Conservation (phyloP, 2,113 vertebrate species). For the Anguilla rostrata region DNA sequence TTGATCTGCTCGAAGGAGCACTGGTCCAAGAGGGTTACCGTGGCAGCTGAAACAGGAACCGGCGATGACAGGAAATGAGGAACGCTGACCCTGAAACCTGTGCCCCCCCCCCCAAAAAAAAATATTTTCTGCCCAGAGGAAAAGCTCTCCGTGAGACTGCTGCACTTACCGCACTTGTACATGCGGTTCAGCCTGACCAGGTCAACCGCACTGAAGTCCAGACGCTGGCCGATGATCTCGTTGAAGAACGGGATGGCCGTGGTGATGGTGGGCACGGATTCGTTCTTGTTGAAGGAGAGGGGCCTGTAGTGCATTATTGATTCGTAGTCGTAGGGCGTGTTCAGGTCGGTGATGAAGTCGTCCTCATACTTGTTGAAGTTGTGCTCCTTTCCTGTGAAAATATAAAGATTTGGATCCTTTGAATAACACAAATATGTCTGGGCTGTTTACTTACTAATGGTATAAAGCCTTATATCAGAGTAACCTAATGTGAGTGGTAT, state of each 20-base stretch:
- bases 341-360: constrained; percentile 71
- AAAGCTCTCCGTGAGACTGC: not conserved
- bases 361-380: constrained; percentile 75
- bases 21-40: constrained; percentile 77
- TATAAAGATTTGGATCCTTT: not conserved
- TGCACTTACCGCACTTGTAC: constrained; percentile 81
- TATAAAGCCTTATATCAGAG: not conserved
- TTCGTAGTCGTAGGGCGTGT: constrained; percentile 83
- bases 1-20: constrained; percentile 78
- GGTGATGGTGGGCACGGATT: constrained; percentile 72
- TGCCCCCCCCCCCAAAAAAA: not conserved
- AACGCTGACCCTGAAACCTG: not conserved
- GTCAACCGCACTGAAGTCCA: constrained; percentile 77
- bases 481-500: not conserved
- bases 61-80: not conserved
- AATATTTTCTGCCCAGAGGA: not conserved
- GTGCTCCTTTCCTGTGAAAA: constrained; percentile 60
- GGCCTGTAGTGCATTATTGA: constrained; percentile 81
- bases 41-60: constrained; percentile 58
- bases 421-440: not conserved
- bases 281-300: constrained; percentile 77
- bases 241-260: constrained; percentile 76
- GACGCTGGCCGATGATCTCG: constrained; percentile 74
- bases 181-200: constrained; percentile 79
- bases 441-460: not conserved